Conservation (phyloP, 1,140 invertebrate species). For the Sycobia sp. region DNA sequence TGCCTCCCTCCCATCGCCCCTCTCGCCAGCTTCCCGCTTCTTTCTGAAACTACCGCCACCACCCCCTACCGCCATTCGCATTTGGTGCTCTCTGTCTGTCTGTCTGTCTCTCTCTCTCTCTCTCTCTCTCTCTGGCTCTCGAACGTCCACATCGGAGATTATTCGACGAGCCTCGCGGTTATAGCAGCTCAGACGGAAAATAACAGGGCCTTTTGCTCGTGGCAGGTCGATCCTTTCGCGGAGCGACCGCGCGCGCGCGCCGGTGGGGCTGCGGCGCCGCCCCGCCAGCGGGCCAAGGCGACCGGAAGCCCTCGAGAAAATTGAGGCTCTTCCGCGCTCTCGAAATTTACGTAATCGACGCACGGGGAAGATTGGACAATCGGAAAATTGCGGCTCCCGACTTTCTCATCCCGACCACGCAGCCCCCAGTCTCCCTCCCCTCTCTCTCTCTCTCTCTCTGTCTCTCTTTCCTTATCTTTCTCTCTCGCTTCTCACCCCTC, state of each 20-base stretch:
- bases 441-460: not conserved
- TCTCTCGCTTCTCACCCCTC: not conserved
- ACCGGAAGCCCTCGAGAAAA: constrained; percentile 43
- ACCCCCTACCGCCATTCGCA: not conserved
- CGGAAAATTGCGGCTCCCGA: constrained; percentile 26
- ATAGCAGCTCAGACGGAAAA: constrained; percentile 59
- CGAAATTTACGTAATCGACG: constrained; percentile 34
- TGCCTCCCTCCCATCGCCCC: constrained; percentile 37
- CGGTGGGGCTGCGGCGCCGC: too few species aligned
- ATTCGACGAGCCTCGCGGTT: constrained; percentile 49
- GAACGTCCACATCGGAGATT: constrained; percentile 43
- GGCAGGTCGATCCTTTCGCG: constrained; percentile 51
- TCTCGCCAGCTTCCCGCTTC: too few species aligned
- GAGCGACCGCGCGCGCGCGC: too few species aligned
- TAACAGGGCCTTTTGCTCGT: constrained; percentile 58
- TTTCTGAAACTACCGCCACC: constrained; percentile 16
- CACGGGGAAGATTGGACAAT: constrained; percentile 29
- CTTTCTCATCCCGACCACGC: not conserved
- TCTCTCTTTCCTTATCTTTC: not conserved
- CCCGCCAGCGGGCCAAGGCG: too few species aligned
- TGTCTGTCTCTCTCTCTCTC: constrained; percentile 21
- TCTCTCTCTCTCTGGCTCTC: constrained; percentile 9
- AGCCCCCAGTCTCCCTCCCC: constrained; percentile 2
- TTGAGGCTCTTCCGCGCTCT: constrained; percentile 30
- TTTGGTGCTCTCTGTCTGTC: constrained; percentile 16